Evolutionary conservation across 2,113 vertebrate genomes (phyloP).

Genomic region (Diadophis punctatus): DNA sequence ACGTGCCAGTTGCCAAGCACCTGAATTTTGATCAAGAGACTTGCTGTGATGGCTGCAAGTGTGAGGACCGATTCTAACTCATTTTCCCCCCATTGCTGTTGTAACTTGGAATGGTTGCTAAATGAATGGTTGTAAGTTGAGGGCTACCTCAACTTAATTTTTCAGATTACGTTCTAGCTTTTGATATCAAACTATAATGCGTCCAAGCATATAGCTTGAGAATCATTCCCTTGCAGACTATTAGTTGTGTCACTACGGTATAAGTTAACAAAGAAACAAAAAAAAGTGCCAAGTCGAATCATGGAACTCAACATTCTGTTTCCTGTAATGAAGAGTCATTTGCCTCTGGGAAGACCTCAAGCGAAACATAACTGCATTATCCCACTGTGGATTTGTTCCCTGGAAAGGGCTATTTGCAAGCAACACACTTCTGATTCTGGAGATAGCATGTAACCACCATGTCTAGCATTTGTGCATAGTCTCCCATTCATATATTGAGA

Average conservation of each 20-base stretch:
- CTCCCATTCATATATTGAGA: not conserved
- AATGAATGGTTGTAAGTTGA: not conserved
- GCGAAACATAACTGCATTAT: not conserved
- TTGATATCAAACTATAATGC: not conserved
- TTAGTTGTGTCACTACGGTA: not conserved
- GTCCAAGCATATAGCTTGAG: not conserved
- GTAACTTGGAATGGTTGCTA: not conserved
- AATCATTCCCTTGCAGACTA: not conserved
- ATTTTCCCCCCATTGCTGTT: not conserved
- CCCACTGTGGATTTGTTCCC: not conserved
- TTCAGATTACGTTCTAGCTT: not conserved
- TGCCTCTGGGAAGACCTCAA: not conserved
- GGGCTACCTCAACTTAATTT: not conserved
- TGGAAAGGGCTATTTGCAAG: not conserved
- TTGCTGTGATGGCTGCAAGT: not conserved
- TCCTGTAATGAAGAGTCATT: not conserved
- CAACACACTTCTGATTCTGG: not conserved
- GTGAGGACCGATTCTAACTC: not conserved
- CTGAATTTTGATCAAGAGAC: not conserved
- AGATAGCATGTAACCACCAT: not conserved
- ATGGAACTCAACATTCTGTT: not conserved
- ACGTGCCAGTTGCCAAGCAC: not conserved
- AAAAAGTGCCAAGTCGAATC: not conserved
- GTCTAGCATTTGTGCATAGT: not conserved
- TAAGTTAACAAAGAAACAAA: not conserved